Conservation (phyloP, 1,140 invertebrate species). For the Apocrypta bakeri region DNA sequence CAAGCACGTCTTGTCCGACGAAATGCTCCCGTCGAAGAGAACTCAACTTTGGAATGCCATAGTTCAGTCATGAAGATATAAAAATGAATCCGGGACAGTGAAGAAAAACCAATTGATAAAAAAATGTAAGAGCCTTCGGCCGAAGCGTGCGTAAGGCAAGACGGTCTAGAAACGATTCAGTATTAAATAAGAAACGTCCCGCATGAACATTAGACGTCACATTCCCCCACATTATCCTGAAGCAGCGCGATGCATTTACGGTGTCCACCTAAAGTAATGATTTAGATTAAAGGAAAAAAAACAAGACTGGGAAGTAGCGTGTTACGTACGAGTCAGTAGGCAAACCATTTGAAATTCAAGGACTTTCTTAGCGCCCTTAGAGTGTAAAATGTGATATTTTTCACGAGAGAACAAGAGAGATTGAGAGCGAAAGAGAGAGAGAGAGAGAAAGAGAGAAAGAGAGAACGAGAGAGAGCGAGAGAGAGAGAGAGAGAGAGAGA, state of each 20-base stretch:
- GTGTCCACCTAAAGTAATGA: constrained; percentile 54
- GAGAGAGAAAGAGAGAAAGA: constrained; percentile 17
- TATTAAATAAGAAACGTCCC: constrained; percentile 55
- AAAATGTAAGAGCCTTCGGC: constrained; percentile 27
- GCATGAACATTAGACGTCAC: constrained; percentile 53
- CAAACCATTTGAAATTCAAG: constrained; percentile 51
- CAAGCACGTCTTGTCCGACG: constrained; percentile 46
- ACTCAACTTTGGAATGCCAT: constrained; percentile 4
- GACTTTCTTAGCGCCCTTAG: constrained; percentile 54
- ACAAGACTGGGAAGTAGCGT: constrained; percentile 54
- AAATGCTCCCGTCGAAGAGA: constrained; percentile 34
- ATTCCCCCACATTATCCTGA: constrained; percentile 55
- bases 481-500: constrained; percentile 44
- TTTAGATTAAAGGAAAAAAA: constrained; percentile 53
- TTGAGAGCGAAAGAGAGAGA: constrained; percentile 9
- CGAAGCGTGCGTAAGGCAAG: constrained; percentile 44
- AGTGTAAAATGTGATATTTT: constrained; percentile 55
- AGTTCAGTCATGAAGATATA: constrained; percentile 11
- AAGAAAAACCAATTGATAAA: constrained; percentile 16
- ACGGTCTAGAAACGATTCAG: constrained; percentile 52
- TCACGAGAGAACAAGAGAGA: constrained; percentile 45
- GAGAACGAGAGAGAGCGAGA: constrained; percentile 3
- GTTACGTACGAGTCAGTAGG: constrained; percentile 53
- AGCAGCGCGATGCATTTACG: constrained; percentile 54
- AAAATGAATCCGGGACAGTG: background rate